These are phyloP conservation scores for Agrochola lota DNA, from an alignment of 2,888 invertebrate species.

Conservation along the genomic window DNA sequence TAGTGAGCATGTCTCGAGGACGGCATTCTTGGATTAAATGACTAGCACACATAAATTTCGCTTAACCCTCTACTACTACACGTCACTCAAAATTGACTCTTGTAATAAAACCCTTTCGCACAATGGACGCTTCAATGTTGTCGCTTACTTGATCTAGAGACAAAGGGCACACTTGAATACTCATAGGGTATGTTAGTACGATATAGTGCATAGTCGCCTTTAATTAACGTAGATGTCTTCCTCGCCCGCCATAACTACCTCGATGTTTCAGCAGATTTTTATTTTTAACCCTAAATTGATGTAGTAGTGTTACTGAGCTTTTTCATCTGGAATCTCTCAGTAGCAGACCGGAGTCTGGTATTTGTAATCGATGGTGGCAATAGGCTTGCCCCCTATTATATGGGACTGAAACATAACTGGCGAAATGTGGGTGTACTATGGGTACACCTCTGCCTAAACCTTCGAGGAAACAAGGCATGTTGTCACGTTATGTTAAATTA, in stretches of 20 bases:
- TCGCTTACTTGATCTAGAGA: slow-evolving; percentile 46
- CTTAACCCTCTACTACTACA: slow-evolving; percentile 50
- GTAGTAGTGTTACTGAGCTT: neutral
- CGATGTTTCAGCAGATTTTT: neutral
- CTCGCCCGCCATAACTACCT: neutral
- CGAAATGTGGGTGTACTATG: neutral
- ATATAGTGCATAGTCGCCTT: slow-evolving; percentile 9
- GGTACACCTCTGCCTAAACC: neutral
- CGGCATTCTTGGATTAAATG: slow-evolving; percentile 54
- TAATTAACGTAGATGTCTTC: neutral
- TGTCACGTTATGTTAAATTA: neutral
- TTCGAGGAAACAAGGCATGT: neutral
- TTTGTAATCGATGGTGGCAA: neutral
- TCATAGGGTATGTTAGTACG: slow-evolving; percentile 3
- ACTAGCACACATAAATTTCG: slow-evolving; percentile 58
- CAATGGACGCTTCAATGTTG: slow-evolving; percentile 43
- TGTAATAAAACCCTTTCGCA: slow-evolving; percentile 59
- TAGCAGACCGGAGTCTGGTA: neutral
- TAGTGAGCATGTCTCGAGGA: slow-evolving; percentile 53
- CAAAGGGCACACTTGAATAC: slow-evolving; percentile 37
- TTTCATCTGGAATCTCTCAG: neutral
- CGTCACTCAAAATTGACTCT: slow-evolving; percentile 59
- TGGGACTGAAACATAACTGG: neutral
- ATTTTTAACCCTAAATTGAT: neutral
- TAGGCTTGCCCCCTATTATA: neutral